Conservation (phyloP, 1,140 invertebrate genomes). For the Pogonomyrmex californicus region DNA sequence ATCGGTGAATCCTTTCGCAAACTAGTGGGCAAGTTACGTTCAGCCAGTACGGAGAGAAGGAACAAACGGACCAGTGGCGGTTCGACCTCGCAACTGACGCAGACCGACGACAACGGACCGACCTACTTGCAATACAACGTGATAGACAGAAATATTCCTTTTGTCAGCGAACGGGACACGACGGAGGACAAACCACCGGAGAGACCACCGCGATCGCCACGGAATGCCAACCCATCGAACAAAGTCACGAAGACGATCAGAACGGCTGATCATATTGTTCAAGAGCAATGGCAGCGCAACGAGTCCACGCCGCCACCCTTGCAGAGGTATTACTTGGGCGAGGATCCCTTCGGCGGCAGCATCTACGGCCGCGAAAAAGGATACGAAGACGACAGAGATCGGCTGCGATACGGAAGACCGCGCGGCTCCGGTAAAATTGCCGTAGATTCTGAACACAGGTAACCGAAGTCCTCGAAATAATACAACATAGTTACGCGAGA, state of each 20-base stretch:
- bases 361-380: constrained; percentile 93
- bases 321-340: constrained; percentile 93
- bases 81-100: constrained; percentile 84
- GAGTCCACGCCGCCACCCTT: constrained; percentile 87
- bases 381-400: constrained; percentile 89
- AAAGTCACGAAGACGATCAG: constrained; percentile 21
- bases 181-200: constrained; percentile 78
- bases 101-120: constrained; percentile 86
- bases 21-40: constrained; percentile 92
- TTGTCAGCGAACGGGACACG: constrained; percentile 69
- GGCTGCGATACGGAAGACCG: constrained; percentile 81
- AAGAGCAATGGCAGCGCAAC: constrained; percentile 76
- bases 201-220: constrained; percentile 80
- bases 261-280: constrained; percentile 35
- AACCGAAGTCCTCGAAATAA: constrained; percentile 63
- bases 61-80: constrained; percentile 83
- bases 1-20: constrained; percentile 90
- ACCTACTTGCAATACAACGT: constrained; percentile 89
- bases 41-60: constrained; percentile 91
- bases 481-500: background rate
- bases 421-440: constrained; percentile 72
- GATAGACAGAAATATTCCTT: constrained; percentile 87
- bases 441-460: constrained; percentile 82
- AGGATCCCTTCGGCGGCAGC: constrained; percentile 93
- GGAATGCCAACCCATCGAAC: constrained; percentile 65